Conservation (phyloP, 2,888 invertebrate genomes). For the Sinohyriopsis cumingii region DNA sequence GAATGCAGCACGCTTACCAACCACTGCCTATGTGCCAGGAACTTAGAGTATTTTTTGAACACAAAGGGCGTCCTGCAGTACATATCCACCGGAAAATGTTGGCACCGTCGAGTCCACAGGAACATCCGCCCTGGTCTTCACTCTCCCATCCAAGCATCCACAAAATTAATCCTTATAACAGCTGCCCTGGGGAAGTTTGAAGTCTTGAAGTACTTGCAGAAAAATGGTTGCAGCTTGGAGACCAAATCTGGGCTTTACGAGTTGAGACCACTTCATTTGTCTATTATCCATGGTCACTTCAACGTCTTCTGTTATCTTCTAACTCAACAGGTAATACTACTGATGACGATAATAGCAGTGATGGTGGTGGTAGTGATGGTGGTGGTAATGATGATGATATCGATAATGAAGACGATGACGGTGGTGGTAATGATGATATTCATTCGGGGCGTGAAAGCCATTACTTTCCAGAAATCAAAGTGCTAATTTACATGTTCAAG, state of each 20-base stretch:
- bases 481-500: too few relatives aligned
- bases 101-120: conserved; percentile 32
- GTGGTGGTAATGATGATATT: too few relatives aligned
- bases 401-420: too few relatives aligned
- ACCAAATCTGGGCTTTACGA: conserved; percentile 33
- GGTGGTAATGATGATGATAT: too few relatives aligned
- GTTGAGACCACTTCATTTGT: conserved; percentile 31
- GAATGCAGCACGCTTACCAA: conserved; percentile 34
- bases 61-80: conserved; percentile 33
- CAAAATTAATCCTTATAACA: conserved; percentile 20
- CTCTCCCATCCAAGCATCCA: conserved; percentile 25
- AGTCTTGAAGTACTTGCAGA: conserved; percentile 25
- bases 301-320: conserved; percentile 35
- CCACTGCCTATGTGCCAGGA: conserved; percentile 35
- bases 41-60: conserved; percentile 38
- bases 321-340: conserved; percentile 7
- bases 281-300: conserved; percentile 33
- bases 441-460: too few relatives aligned
- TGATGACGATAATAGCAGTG: too few relatives aligned
- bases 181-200: conserved; percentile 34
- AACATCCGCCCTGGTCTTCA: neutral
- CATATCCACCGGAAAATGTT: conserved; percentile 28
- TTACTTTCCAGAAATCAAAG: too few relatives aligned
- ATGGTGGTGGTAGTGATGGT: too few relatives aligned
- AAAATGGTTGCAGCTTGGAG: conserved; percentile 28